Conservation (phyloP, 2,797 vertebrate species). For the Lagocephalus sceleratus region DNA sequence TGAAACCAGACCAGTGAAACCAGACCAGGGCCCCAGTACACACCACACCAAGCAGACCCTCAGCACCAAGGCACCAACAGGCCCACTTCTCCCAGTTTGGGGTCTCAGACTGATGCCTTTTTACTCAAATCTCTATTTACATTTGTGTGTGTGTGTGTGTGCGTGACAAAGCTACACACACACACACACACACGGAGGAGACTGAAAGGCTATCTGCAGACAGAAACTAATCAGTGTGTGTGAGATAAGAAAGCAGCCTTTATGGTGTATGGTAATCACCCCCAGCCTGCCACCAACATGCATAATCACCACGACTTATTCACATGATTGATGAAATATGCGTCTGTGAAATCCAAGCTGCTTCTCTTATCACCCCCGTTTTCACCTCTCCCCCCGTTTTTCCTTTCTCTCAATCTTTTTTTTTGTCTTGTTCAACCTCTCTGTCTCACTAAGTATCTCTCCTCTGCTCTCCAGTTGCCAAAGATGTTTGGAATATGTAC, state of each 20-base stretch:
- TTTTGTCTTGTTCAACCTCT: constrained; percentile 59
- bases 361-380: constrained; percentile 75
- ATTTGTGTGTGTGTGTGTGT: constrained; percentile 26
- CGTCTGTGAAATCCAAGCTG: constrained; percentile 74
- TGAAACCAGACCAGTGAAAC: too few relatives aligned
- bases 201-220: constrained; percentile 73
- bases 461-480: constrained; percentile 46
- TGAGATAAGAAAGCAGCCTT: constrained; percentile 79
- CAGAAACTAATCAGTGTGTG: constrained; percentile 79
- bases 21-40: too few relatives aligned
- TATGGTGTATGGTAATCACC: constrained; percentile 82
- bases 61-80: too few relatives aligned
- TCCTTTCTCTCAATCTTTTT: constrained; percentile 58
- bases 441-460: constrained; percentile 47
- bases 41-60: too few relatives aligned
- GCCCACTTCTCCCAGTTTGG: too few relatives aligned
- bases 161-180: constrained; percentile 12
- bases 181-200: constrained; percentile 22
- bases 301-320: constrained; percentile 81
- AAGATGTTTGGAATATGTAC: constrained; percentile 69
- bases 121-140: constrained; percentile 4
- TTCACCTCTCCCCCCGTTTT: constrained; percentile 35
- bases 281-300: constrained; percentile 67
- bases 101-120: too few relatives aligned
- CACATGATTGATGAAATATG: constrained; percentile 83